phyloP scores from a whole-genome alignment of 2,113 vertebrate genomes.

The Ovibos moschatus region DNA sequence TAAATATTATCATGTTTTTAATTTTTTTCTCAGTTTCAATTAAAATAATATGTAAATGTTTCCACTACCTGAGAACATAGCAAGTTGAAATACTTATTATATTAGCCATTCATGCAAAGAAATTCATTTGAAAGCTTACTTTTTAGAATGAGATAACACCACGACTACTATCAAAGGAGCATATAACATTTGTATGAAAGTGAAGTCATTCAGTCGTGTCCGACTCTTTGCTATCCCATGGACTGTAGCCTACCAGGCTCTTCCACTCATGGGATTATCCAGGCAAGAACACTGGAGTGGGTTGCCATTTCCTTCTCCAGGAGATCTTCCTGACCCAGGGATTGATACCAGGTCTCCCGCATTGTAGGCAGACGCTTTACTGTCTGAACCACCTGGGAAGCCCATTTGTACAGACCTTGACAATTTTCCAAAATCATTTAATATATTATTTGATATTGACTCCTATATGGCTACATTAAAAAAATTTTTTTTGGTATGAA shows the following conservation, averaged over 20 bases:
- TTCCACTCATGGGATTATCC: too few species aligned
- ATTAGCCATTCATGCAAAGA: not conserved
- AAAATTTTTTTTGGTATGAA: not conserved
- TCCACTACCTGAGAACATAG: not conserved
- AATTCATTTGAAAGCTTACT: not conserved
- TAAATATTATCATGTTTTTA: not conserved
- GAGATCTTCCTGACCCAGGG: too few species aligned
- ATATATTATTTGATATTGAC: not conserved
- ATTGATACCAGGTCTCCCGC: too few species aligned
- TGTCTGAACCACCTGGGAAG: too few species aligned
- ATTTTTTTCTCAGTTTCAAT: not conserved
- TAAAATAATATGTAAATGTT: not conserved
- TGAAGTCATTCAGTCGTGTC: rapidly evolving
- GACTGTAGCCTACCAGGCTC: too few species aligned
- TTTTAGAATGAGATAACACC: not conserved
- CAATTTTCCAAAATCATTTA: not conserved
- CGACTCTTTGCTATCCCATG: too few species aligned
- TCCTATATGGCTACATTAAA: not conserved
- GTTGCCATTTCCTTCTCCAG: too few species aligned
- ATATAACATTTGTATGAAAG: not conserved
- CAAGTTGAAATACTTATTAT: not conserved
- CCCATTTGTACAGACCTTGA: not conserved
- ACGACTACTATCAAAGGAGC: not conserved
- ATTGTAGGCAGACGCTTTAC: too few species aligned
- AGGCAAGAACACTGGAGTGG: too few species aligned